These are phyloP conservation scores for rat (Rattus norvegicus) DNA, from an alignment of 2,113 vertebrate species.

Conservation along the genomic window GRCr8 NC_086030.1:16072501-16073000, in stretches of 20 bases:
- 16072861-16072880: neutral
- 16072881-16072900: neutral
- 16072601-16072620: neutral
- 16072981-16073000: neutral
- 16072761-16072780: neutral
- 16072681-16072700: neutral
- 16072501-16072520: neutral
- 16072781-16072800: neutral
- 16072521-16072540: neutral
- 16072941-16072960: neutral
- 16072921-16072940: neutral
- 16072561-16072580: neutral
- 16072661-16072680: neutral
- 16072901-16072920: neutral
- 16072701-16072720: neutral
- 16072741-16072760: neutral
- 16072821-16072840: neutral
- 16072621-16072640: neutral
- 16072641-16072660: neutral
- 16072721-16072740: neutral
- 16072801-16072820: neutral
- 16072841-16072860: neutral
- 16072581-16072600: neutral
- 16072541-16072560: neutral
- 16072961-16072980: neutral